phyloP scores from a whole-genome alignment of 2,888 invertebrate species.

The Uloborus plumipes region DNA sequence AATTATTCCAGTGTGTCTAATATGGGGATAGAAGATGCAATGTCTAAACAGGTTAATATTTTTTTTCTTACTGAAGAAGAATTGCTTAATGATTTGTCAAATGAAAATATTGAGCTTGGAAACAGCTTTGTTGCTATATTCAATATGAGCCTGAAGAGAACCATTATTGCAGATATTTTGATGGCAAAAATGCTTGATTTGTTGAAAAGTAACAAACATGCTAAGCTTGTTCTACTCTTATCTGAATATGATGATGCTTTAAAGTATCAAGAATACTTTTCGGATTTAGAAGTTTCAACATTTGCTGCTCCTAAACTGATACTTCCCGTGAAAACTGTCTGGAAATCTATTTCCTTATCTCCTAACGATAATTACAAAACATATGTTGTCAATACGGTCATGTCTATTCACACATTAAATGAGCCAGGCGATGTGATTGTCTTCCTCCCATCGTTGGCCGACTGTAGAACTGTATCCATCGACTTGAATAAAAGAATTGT shows the following conservation, averaged over 20 bases:
- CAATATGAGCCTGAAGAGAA: constrained; percentile 23
- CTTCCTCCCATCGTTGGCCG: constrained; percentile 28
- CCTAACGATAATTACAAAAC: constrained; percentile 20
- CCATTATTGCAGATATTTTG: constrained; percentile 38
- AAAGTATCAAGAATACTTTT: constrained; percentile 21
- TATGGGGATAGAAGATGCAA: background rate
- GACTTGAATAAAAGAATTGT: background rate
- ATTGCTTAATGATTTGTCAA: constrained; percentile 18
- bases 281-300: background rate
- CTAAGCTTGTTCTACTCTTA: constrained; percentile 3
- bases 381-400: constrained; percentile 27
- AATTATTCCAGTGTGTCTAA: too few relatives aligned
- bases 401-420: constrained; percentile 32
- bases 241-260: background rate
- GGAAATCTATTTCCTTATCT: constrained; percentile 32
- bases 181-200: constrained; percentile 21
- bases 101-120: background rate
- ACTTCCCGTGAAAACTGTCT: constrained; percentile 38
- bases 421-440: constrained; percentile 38
- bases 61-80: constrained; percentile 27
- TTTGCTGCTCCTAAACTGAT: constrained; percentile 20
- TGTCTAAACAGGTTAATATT: background rate
- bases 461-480: constrained; percentile 7
- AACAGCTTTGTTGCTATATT: constrained; percentile 9
- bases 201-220: background rate